Conservation (phyloP, 2,113 vertebrate species). For the Mirounga angustirostris region DNA sequence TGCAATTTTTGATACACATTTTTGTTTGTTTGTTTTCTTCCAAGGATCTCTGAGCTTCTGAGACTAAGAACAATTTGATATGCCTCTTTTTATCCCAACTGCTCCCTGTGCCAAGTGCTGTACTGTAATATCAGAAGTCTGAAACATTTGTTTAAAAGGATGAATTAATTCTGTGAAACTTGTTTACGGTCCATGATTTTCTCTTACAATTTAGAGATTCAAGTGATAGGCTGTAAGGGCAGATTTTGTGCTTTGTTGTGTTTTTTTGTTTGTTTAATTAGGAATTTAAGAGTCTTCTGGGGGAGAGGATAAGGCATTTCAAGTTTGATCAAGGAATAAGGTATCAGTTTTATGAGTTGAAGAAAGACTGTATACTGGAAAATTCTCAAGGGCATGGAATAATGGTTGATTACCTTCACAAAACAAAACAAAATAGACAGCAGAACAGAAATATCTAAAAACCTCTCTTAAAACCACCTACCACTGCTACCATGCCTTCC, state of each 20-base stretch:
- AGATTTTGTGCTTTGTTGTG: background rate
- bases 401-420: background rate
- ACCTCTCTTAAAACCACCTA: background rate
- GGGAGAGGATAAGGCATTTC: background rate
- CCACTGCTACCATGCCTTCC: background rate
- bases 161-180: background rate
- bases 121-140: background rate
- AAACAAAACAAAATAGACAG: background rate
- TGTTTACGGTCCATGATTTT: background rate
- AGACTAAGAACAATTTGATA: background rate
- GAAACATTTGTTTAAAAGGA: background rate
- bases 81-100: background rate
- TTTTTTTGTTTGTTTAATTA: background rate
- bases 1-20: background rate
- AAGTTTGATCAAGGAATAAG: background rate
- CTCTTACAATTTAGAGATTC: background rate
- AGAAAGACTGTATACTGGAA: background rate
- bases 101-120: fast-evolving
- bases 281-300: background rate
- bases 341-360: background rate
- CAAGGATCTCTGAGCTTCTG: background rate
- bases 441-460: background rate
- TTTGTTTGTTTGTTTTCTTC: background rate
- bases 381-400: background rate
- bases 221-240: too few species aligned